Percentiles rank a stretch among this genome's conserved stretches.
Evolutionary conservation across 2,113 vertebrate species (phyloP).

Genomic region (Gymnocephalus cernua): DNA sequence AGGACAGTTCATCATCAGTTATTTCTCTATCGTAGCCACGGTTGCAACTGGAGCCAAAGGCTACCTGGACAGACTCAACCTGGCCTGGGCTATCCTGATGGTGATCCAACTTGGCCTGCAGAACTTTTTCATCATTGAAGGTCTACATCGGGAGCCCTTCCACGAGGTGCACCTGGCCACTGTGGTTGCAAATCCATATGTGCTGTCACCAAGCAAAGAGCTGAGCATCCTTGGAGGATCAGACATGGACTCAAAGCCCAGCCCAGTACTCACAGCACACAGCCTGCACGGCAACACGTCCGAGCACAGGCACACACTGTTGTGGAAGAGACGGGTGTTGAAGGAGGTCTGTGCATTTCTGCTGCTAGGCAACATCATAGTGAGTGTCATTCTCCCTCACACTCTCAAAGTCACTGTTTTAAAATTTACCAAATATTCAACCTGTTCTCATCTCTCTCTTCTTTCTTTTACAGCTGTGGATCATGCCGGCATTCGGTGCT

Average conservation of each 20-base stretch:
- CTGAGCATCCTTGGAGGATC: conserved; percentile 16
- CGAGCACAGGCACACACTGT: conserved; percentile 58
- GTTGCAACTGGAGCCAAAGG: conserved; percentile 82
- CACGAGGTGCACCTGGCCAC: conserved; percentile 58
- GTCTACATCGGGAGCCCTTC: conserved; percentile 90
- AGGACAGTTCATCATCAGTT: conserved; percentile 92
- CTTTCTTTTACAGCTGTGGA: conserved; percentile 89
- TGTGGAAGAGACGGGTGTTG: conserved; percentile 89
- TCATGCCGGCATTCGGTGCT: conserved; percentile 95
- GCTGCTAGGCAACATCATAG: conserved; percentile 91
- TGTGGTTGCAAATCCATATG: conserved; percentile 84
- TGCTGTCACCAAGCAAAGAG: conserved; percentile 62
- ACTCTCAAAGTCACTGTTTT: not conserved
- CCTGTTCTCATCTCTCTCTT: not conserved
- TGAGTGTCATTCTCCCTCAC: conserved; percentile 81
- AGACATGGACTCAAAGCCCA: conserved; percentile 34
- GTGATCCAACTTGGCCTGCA: conserved; percentile 92
- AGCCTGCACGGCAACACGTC: not conserved
- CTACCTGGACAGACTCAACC: conserved; percentile 84
- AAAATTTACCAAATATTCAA: conserved; percentile 18
- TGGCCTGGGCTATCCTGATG: conserved; percentile 87
- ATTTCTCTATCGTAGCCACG: conserved; percentile 93
- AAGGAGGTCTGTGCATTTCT: conserved; percentile 93
- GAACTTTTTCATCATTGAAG: conserved; percentile 95
- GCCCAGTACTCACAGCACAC: not conserved